Base-by-base conservation (phyloP, 1,140 invertebrate species). In the Aphis craccivora region DNA sequence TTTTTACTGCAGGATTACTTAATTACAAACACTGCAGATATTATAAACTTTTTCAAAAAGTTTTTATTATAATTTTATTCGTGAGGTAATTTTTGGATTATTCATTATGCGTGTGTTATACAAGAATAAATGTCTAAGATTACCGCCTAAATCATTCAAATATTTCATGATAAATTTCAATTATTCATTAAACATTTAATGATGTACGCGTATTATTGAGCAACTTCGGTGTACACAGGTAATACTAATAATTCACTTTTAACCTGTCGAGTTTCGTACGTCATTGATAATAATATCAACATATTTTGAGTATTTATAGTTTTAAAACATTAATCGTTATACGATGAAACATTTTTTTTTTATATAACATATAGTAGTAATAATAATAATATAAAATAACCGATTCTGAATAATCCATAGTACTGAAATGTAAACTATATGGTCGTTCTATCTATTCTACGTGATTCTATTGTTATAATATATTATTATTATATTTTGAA, bases 1-100 rank as follows among this genome's bases (percentile, higher is more conserved):
- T 76, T 76, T 76, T 76, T 76, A 76, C 60, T 76, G 60, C 60
- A 76, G 60, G 60, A 76, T 76, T 76, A 76, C 60, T 76, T 76
- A 76, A 76, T 76, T 76, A 76, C 14, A 18, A 76, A 76, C 60
- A 76, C 60, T 76, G 60, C 60, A 18, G 60, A 76, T 76, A 76
- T 76, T n/a, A n/a, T 76, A 76, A 51, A 14, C 48, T 51, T 51
- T 51, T 18, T 51, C 18, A 18, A 51, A n/a, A n/a, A 76, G 30
- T 76, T 76, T 76, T 76, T 76, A 76, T 76, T 14, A n/a, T 76
- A n/a, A n/a, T n/a, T n/a, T 76, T 76, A 76, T 76, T 76, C 60
- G 14, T 20, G 30, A n/a, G 60, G 5, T 23, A n/a, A 76, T 76
- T 76, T 67, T 76, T 35, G 2, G 25, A 35, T n/a, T 18, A 76